Evolutionary conservation across 2,113 vertebrate species (phyloP), one percentile per base, ranked within the genome.

Genomic region (Pteropus alecto): DNA sequence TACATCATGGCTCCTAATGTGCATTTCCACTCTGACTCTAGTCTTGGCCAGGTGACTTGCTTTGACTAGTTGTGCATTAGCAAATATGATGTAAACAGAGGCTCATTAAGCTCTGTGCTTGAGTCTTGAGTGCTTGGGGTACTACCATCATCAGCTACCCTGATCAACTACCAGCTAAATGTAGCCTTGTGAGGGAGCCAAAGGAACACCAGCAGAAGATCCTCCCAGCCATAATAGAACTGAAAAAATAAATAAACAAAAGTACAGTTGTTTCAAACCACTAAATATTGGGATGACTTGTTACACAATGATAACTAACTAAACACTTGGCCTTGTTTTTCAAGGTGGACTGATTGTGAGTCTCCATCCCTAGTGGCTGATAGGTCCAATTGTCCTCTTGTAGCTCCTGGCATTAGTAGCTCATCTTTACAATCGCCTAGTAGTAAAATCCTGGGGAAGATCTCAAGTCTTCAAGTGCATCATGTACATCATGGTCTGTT

Each of bases 1-100:
- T 3, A 2, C 1, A 7, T 33, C 30, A 2, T 15, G 16, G 6
- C 41, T 51, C 43, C 22, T 0, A 30, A 3, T 19, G 3, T 63
- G 19, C 41, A 56, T 30, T 35, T 22, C 16, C 5, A 33, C 16
- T 28, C 8, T 33, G 38, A 61, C 14, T 51, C 78, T 71, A 51
- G 3, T 1, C 14, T 33, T 46, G 85, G 30, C 24, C 8, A 2
- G 12, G 9, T 58, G 19, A 79, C 54, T 54, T 65, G 19, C 11
- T 73, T 41, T 15, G 46, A 30, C 22, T 21, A 73, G 3, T 11
- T 4, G 1, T 15, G 13, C 28, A 77, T 41, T 26, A 26, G 24
- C 14, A 88, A 30, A 86, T 16, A 79, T 26, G 1, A 79, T 26
- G 1, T 10, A 85, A 10, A 4, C 43, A 79, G 51, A 85, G 21